Percentiles rank a stretch among this genome's conserved stretches.
phyloP scores from a whole-genome alignment of 2,797 vertebrate genomes.

The Premnoplex brunnescens region DNA sequence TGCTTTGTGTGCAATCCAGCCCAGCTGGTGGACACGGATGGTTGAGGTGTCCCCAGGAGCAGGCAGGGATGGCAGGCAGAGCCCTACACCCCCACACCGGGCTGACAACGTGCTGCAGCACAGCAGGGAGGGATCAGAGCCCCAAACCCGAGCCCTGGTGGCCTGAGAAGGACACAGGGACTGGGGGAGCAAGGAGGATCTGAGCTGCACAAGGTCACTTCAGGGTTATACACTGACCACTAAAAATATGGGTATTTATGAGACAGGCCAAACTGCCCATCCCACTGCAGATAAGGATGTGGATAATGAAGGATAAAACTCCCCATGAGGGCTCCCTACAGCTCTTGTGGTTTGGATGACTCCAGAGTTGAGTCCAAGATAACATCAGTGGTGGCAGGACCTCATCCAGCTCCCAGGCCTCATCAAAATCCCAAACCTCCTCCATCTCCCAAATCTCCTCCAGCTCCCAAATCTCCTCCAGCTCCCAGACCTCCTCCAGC shows the following conservation, averaged over 20 bases:
- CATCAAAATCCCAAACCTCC: neutral
- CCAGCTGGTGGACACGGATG: neutral
- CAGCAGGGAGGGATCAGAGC: neutral
- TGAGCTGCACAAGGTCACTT: neutral
- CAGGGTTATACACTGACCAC: neutral
- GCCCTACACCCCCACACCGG: neutral
- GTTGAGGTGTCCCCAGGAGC: neutral
- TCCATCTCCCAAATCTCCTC: neutral
- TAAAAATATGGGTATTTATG: neutral
- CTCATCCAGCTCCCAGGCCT: neutral
- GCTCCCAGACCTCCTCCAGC: neutral
- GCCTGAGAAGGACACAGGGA: neutral
- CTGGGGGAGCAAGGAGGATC: neutral
- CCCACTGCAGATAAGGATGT: neutral
- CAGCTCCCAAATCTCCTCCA: neutral
- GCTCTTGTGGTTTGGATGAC: neutral
- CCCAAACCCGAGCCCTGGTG: fast-evolving
- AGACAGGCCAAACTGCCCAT: neutral
- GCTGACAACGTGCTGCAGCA: neutral
- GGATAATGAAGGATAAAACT: neutral
- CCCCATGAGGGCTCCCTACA: neutral
- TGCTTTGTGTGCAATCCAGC: neutral
- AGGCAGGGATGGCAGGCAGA: neutral
- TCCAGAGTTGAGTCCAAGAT: neutral
- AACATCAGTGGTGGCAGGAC: neutral